Evolutionary conservation across 2,113 vertebrate species (phyloP).

Genomic region (Boulengeromyrus knoepffleri): DNA sequence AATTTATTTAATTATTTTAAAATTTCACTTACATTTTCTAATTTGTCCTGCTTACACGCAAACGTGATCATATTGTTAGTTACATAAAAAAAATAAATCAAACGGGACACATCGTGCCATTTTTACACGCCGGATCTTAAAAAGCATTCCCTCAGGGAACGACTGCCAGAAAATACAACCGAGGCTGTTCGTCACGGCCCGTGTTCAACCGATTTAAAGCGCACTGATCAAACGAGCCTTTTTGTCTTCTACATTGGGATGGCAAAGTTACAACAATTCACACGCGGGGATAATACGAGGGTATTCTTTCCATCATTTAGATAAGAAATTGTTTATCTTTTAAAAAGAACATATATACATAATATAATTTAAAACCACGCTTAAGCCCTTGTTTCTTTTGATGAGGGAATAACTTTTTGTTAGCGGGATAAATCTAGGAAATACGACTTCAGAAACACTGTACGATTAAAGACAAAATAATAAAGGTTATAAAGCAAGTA

Average conservation of each 20-base stretch:
- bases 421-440: background rate
- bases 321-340: background rate
- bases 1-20: background rate
- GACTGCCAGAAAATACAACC: slow-evolving; percentile 58
- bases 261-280: slow-evolving; percentile 33
- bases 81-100: slow-evolving; percentile 7
- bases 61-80: background rate
- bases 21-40: background rate
- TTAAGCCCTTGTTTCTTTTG: background rate
- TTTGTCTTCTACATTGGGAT: slow-evolving; percentile 69
- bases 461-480: background rate
- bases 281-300: background rate
- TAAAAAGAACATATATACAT: background rate
- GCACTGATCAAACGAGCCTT: slow-evolving; percentile 66
- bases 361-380: background rate
- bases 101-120: slow-evolving; percentile 40
- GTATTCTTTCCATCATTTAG: background rate
- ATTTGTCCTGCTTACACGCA: background rate
- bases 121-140: slow-evolving; percentile 51
- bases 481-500: background rate
- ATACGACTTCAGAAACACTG: background rate
- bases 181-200: slow-evolving; percentile 71
- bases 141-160: slow-evolving; percentile 66
- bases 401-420: background rate
- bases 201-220: slow-evolving; percentile 68